A percentile compares a stretch with the other conserved stretches of the same genome.
Conservation (phyloP, 2,888 invertebrate genomes). For the Phaedon cochleariae region DNA sequence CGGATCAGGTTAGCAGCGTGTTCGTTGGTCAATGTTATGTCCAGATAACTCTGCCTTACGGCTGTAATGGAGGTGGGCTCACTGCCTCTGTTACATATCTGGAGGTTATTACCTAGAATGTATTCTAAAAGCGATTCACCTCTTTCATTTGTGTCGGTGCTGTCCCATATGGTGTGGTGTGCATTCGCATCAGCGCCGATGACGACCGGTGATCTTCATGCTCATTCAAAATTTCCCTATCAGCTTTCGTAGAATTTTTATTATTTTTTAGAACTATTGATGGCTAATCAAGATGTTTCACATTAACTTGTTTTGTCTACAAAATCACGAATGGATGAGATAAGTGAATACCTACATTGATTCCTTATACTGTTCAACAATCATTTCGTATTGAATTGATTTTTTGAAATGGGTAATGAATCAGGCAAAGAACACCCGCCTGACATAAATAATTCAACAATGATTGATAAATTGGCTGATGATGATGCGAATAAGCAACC, state of each 20-base stretch:
- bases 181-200: constrained; percentile 15
- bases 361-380: too few relatives aligned
- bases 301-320: too few relatives aligned
- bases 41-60: neutral
- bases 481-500: neutral
- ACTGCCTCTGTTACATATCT: constrained; percentile 8
- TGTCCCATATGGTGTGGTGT: constrained; percentile 9
- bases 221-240: too few relatives aligned
- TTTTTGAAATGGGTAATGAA: neutral
- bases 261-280: too few relatives aligned
- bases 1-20: neutral
- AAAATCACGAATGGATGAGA: too few relatives aligned
- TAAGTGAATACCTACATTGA: too few relatives aligned
- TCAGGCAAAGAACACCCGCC: neutral
- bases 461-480: too few relatives aligned
- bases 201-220: neutral
- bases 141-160: constrained; percentile 11
- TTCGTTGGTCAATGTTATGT: constrained; percentile 6
- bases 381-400: too few relatives aligned
- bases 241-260: too few relatives aligned
- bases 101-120: constrained; percentile 3
- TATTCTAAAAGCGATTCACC: constrained; percentile 16
- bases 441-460: neutral
- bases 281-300: too few relatives aligned
- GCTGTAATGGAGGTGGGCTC: constrained; percentile 9